Percentiles rank a stretch among this genome's conserved stretches.
These are phyloP conservation scores for Perca fluviatilis DNA, from an alignment of 2,113 vertebrate genomes.

Conservation along the genomic window DNA sequence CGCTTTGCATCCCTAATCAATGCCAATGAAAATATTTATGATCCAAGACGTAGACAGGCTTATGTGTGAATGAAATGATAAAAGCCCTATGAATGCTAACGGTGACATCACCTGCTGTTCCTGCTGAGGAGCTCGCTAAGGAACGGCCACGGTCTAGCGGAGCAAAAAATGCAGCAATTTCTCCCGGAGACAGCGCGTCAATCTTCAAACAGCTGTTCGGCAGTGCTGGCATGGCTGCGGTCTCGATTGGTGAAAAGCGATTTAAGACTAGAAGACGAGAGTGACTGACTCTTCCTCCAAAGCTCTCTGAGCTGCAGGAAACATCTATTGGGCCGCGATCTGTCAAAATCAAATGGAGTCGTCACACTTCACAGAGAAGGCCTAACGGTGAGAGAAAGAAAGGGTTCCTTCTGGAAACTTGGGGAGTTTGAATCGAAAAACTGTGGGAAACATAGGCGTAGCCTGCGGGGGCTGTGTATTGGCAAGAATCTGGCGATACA, in stretches of 20 bases:
- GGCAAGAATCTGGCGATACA: too few relatives aligned
- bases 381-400: conserved; percentile 24
- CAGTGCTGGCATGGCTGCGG: background rate
- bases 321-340: conserved; percentile 1
- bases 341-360: conserved; percentile 22
- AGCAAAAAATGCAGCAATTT: conserved; percentile 70
- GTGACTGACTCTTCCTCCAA: conserved; percentile 9
- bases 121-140: conserved; percentile 7
- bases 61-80: conserved; percentile 24
- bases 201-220: conserved; percentile 65
- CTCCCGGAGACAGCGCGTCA: conserved; percentile 45
- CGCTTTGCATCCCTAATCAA: conserved; percentile 42
- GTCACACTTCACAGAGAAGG: conserved; percentile 12
- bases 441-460: too few relatives aligned
- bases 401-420: background rate
- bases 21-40: conserved; percentile 22
- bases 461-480: too few relatives aligned
- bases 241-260: conserved; percentile 10
- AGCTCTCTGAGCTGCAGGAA: conserved; percentile 27
- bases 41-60: conserved; percentile 10
- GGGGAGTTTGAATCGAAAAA: too few relatives aligned
- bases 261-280: conserved; percentile 30
- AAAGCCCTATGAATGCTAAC: conserved; percentile 41
- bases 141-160: conserved; percentile 50
- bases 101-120: conserved; percentile 63